Evolutionary conservation across 2,888 invertebrate genomes (phyloP).

Genomic region (Hypolimnas misippus): DNA sequence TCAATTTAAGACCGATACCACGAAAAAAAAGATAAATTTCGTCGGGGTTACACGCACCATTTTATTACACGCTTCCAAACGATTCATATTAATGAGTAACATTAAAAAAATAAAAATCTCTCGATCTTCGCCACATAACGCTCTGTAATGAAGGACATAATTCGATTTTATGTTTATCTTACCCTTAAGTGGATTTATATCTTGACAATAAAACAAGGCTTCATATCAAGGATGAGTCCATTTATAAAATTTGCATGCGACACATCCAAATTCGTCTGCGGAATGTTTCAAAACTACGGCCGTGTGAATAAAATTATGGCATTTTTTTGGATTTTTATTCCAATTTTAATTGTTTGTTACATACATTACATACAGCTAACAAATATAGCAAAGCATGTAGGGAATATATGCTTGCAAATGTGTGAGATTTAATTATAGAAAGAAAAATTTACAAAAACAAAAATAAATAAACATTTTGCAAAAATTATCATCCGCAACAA

Average conservation of each 20-base stretch:
- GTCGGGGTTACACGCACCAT: slow-evolving; percentile 24
- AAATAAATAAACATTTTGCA: too few species aligned
- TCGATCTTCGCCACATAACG: slow-evolving; percentile 43
- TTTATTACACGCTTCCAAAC: slow-evolving; percentile 29
- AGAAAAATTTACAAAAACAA: too few species aligned
- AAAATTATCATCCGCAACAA: too few species aligned
- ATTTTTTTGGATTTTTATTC: slow-evolving; percentile 19
- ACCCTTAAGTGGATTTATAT: slow-evolving; percentile 71
- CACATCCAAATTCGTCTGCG: slow-evolving; percentile 44
- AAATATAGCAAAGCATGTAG: too few species aligned
- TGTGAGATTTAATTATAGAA: too few species aligned
- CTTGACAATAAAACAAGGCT: slow-evolving; percentile 63
- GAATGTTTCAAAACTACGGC: slow-evolving; percentile 29
- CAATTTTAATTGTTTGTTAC: neutral
- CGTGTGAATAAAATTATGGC: slow-evolving; percentile 34
- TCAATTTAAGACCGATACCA: neutral
- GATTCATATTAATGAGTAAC: slow-evolving; percentile 30
- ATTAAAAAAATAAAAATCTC: slow-evolving; percentile 16
- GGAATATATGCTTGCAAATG: too few species aligned
- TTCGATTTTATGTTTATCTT: slow-evolving; percentile 73
- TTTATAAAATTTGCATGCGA: slow-evolving; percentile 47
- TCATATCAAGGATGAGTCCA: slow-evolving; percentile 56
- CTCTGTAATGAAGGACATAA: slow-evolving; percentile 68
- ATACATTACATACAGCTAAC: too few species aligned
- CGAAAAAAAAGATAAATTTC: slow-evolving; percentile 19